Evolutionary conservation across 23 tunicate genomes (phyloP).

Genomic region (Oikopleura dioica): DNA sequence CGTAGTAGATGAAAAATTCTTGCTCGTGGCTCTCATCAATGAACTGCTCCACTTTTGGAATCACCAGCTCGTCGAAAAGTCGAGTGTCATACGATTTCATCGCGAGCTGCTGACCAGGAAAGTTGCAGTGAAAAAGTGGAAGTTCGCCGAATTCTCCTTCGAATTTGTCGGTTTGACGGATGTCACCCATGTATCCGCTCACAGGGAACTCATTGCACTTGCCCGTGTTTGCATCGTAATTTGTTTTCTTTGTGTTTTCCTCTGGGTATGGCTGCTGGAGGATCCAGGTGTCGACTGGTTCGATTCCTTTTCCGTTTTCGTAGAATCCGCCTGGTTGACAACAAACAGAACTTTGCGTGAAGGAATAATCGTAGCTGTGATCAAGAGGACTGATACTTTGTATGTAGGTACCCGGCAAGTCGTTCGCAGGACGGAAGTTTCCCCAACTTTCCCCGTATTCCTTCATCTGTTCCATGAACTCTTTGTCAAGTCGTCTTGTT

Average conservation of each 20-base stretch:
- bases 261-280: neutral
- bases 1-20: neutral
- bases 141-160: too few species aligned
- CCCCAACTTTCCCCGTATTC: too few species aligned
- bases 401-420: neutral
- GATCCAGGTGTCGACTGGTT: neutral
- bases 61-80: neutral
- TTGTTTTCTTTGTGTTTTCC: neutral
- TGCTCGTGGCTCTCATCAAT: neutral
- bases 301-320: neutral
- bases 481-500: too few species aligned
- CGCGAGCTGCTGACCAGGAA: too few species aligned
- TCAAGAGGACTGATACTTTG: neutral
- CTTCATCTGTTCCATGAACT: too few species aligned
- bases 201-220: too few species aligned
- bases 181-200: neutral
- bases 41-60: neutral
- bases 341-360: neutral
- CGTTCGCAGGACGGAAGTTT: too few species aligned
- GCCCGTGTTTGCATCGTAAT: neutral
- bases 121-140: too few species aligned
- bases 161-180: too few species aligned
- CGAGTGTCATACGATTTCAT: neutral
- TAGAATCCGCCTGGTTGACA: slow-evolving; percentile 12
- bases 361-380: neutral